Evolutionary conservation across 2,797 vertebrate species (phyloP).

Genomic region (Pristis pectinata): DNA sequence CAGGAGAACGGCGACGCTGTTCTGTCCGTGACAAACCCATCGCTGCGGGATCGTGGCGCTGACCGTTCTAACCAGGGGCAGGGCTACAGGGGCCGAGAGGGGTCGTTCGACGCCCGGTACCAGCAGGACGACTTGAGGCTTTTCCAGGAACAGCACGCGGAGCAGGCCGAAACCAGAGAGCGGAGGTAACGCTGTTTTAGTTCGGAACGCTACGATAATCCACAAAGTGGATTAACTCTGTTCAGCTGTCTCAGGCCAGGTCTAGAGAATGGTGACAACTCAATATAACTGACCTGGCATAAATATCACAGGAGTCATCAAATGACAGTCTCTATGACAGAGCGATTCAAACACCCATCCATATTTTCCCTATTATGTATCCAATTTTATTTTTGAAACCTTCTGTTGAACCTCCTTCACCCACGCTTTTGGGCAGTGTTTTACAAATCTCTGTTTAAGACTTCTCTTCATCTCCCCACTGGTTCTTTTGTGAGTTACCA

Average conservation of each 20-base stretch:
- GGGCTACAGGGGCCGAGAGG: conserved; percentile 71
- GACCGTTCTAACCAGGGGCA: conserved; percentile 69
- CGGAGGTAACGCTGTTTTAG: conserved; percentile 62
- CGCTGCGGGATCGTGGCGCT: conserved; percentile 68
- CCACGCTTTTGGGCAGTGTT: too few species aligned
- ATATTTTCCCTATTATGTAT: neutral
- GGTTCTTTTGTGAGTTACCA: too few species aligned
- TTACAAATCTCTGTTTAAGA: too few species aligned
- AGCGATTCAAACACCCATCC: neutral
- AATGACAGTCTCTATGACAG: neutral
- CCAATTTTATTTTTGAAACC: too few species aligned
- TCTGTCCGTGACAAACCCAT: conserved; percentile 50
- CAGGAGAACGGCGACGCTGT: conserved; percentile 84
- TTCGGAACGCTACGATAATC: neutral
- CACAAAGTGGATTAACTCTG: neutral
- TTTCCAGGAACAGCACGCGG: conserved; percentile 80
- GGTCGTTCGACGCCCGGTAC: conserved; percentile 81
- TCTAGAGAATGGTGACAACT: neutral
- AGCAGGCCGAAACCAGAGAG: conserved; percentile 80
- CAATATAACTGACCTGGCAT: neutral
- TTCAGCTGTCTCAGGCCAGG: too few species aligned
- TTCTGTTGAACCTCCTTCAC: too few species aligned
- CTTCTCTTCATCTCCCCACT: too few species aligned
- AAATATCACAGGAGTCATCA: neutral
- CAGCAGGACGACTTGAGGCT: conserved; percentile 87